phyloP scores from a whole-genome alignment of 2,797 vertebrate species.

The Mormyrops attenuatus region DNA sequence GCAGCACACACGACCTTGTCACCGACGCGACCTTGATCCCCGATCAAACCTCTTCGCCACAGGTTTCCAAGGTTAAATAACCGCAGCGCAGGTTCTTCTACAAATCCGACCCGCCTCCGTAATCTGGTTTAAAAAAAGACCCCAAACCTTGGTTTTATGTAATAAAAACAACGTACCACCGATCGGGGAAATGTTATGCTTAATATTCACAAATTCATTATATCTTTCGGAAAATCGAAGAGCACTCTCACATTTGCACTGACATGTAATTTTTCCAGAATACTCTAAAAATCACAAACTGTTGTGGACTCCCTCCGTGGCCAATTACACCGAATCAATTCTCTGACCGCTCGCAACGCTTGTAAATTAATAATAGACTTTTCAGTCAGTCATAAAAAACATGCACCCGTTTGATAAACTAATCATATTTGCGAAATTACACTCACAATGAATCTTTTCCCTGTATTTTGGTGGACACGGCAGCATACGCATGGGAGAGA shows the following conservation, averaged over 20 bases:
- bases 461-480: slow-evolving; percentile 65
- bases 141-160: slow-evolving; percentile 61
- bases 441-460: slow-evolving; percentile 72
- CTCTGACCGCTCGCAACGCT: slow-evolving; percentile 70
- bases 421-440: slow-evolving; percentile 61
- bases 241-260: slow-evolving; percentile 77
- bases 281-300: slow-evolving; percentile 74
- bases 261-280: slow-evolving; percentile 77
- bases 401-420: slow-evolving; percentile 71
- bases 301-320: slow-evolving; percentile 70
- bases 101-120: slow-evolving; percentile 11
- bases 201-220: slow-evolving; percentile 74
- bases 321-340: slow-evolving; percentile 78
- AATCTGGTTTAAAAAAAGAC: slow-evolving; percentile 61
- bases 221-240: slow-evolving; percentile 76
- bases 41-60: neutral
- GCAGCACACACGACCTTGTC: neutral
- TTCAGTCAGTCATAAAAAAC: slow-evolving; percentile 54
- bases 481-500: slow-evolving; percentile 59
- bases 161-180: slow-evolving; percentile 51
- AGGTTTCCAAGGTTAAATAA: neutral
- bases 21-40: neutral
- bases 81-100: neutral
- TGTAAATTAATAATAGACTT: slow-evolving; percentile 74
- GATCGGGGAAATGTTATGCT: slow-evolving; percentile 69